A percentile compares a stretch with the other conserved stretches of the same genome.
phyloP scores from a whole-genome alignment of 2,888 invertebrate genomes.

The Noctuana brunneofusca region DNA sequence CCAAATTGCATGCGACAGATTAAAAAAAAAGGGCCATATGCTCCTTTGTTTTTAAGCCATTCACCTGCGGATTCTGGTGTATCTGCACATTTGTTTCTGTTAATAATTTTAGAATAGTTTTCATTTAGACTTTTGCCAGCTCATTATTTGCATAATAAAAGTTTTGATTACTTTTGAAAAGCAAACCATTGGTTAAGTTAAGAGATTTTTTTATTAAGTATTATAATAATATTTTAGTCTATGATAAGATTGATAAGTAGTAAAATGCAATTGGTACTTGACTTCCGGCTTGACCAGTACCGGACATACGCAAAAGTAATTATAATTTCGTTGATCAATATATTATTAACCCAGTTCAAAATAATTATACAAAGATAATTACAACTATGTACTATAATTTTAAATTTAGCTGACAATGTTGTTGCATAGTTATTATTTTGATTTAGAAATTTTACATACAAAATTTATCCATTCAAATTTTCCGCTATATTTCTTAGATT shows the following conservation, averaged over 20 bases:
- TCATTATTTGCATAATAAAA: neutral
- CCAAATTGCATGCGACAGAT: slow-evolving; percentile 63
- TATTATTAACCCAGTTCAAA: neutral
- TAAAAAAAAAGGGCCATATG: slow-evolving; percentile 37
- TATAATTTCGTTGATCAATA: neutral
- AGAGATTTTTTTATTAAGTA: no score
- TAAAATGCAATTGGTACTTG: neutral
- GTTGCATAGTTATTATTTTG: neutral
- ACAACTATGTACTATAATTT: neutral
- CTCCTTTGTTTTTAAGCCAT: slow-evolving; percentile 3
- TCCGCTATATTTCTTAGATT: no score
- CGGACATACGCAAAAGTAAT: neutral
- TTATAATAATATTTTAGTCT: no score
- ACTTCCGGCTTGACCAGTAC: neutral
- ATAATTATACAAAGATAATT: neutral
- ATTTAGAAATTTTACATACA: no score
- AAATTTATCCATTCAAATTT: neutral
- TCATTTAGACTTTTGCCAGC: neutral
- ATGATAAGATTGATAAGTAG: no score
- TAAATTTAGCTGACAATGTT: neutral
- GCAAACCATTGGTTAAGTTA: no score
- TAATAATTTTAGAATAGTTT: neutral
- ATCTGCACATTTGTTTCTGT: neutral
- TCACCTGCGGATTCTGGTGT: neutral
- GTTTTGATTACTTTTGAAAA: neutral